Evolutionary conservation across 1,140 invertebrate species (phyloP).

Genomic region (Drosophila sp.): DNA sequence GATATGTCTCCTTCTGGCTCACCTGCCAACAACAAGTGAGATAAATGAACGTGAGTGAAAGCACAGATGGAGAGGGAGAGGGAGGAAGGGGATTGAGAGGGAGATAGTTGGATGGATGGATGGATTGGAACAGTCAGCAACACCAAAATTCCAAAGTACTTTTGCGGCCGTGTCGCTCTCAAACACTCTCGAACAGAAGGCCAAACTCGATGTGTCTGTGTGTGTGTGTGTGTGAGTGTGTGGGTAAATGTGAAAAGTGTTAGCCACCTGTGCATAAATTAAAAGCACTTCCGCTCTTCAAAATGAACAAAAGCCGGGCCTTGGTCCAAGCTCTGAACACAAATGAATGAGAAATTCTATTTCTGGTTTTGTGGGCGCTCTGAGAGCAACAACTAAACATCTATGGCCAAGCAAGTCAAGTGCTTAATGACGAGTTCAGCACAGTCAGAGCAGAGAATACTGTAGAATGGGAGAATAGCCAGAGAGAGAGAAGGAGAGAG

Average conservation of each 20-base stretch:
- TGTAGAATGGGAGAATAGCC: too few relatives aligned
- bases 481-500: neutral
- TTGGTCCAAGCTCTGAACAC: conserved; percentile 1
- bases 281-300: conserved; percentile 47
- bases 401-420: conserved; percentile 3
- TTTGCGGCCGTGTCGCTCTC: conserved; percentile 23
- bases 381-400: conserved; percentile 13
- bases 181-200: conserved; percentile 14
- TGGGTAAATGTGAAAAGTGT: conserved; percentile 36
- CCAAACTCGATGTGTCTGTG: neutral
- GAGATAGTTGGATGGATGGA: conserved; percentile 11
- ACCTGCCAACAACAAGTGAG: conserved; percentile 31
- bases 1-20: neutral
- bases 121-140: conserved; percentile 27
- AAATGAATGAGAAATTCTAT: conserved; percentile 47
- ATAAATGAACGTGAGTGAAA: conserved; percentile 26
- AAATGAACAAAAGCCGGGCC: conserved; percentile 40
- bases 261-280: conserved; percentile 58
- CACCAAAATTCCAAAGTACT: conserved; percentile 40
- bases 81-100: neutral
- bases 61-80: neutral
- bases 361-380: conserved; percentile 28
- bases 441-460: neutral
- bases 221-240: neutral
- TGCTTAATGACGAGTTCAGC: conserved; percentile 30